Evolutionary conservation across 2,113 vertebrate genomes (phyloP).

Genomic region (Bubalus kerabau): DNA sequence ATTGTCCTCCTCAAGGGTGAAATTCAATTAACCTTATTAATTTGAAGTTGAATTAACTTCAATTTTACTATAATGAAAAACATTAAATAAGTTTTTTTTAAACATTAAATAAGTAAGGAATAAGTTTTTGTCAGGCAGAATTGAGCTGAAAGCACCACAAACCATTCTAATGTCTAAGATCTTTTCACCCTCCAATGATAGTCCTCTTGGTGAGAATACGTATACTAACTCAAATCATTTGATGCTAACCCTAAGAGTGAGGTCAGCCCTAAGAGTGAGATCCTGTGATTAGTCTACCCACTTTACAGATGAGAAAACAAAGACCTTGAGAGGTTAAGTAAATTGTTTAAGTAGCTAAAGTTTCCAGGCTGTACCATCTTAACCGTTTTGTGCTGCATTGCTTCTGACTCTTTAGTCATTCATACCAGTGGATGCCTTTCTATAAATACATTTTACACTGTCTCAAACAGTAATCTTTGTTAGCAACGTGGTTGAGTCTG

Average conservation of each 20-base stretch:
- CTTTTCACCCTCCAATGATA: not conserved
- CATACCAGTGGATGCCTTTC: not conserved
- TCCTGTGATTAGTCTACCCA: not conserved
- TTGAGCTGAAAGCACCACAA: not conserved
- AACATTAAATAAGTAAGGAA: not conserved
- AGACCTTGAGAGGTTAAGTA: not conserved
- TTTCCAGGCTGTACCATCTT: not conserved
- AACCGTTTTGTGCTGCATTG: fast-evolving
- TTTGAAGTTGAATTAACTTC: not conserved
- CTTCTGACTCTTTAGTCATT: not conserved
- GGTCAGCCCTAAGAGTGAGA: not conserved
- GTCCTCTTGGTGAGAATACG: not conserved
- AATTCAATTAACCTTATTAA: not conserved
- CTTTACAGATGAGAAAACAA: not conserved
- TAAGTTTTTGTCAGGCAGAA: not conserved
- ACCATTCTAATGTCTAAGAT: not conserved
- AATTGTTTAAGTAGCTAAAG: not conserved
- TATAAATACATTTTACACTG: not conserved
- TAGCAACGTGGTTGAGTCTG: not conserved
- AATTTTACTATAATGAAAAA: not conserved
- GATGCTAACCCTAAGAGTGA: not conserved
- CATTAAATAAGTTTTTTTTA: not conserved
- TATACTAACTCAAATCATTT: too few species aligned
- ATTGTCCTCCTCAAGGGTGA: not conserved
- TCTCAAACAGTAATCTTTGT: not conserved